Conservation (phyloP, 2,888 invertebrate species). For the Apamea crenata region DNA sequence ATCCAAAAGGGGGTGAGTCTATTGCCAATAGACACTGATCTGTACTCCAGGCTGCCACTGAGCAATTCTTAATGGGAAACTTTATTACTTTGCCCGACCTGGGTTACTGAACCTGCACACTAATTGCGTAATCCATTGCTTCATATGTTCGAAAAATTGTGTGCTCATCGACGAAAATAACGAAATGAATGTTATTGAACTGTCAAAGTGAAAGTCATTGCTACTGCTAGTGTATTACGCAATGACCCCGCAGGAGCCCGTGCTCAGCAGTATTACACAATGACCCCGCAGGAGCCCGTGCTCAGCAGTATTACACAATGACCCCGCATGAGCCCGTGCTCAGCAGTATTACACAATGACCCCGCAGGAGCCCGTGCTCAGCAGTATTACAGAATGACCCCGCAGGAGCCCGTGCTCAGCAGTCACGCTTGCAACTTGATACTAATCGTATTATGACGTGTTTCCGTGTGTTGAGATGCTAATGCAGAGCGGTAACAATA, state of each 20-base stretch:
- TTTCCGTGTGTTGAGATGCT: conserved; percentile 17
- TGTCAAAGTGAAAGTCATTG: no score
- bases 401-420: not conserved
- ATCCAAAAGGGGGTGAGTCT: not conserved
- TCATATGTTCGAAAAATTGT: not conserved
- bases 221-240: no score
- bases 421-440: not conserved
- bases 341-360: no score
- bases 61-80: not conserved
- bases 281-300: not conserved
- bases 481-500: not conserved
- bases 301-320: no score
- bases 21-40: not conserved
- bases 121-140: not conserved
- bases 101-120: not conserved
- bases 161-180: not conserved
- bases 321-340: not conserved
- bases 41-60: not conserved
- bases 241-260: not conserved
- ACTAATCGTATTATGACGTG: conserved; percentile 33
- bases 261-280: no score
- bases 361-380: not conserved
- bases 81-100: not conserved
- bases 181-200: no score
- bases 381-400: no score